Base-by-base conservation (phyloP, 2,888 invertebrate genomes). In the Operophtera brumata region DNA sequence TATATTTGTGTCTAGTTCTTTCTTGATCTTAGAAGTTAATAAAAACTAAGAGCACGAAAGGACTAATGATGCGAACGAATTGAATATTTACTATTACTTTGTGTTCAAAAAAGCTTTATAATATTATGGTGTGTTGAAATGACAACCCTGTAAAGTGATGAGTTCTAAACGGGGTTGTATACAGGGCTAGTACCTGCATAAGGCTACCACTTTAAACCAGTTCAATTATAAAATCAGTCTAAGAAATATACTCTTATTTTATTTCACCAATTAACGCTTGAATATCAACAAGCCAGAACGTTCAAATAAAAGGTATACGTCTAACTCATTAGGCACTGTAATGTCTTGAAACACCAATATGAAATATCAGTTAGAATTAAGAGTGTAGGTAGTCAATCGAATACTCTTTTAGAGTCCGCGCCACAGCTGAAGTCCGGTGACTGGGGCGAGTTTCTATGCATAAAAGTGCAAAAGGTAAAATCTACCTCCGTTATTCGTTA, bases 281-380 rank as follows among this genome's bases (percentile, higher is more conserved):
- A n/a, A 1, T 30, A 30, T 30, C 30, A 51, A 53, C 52, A 57
- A 66, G 47, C 40, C 59, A 48, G 39, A 66, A 71, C 67, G 68
- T 78, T 77, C 69, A 77, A 78, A 78, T 68, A 65, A 69, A 70
- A 61, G 60, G 75, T 80, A 79, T 80, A 81, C 81, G 77, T 78
- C 67, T 68, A 66, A 62, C 25, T 47, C 2, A 4, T 26, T 28
- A 39, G 28, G 28, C 43, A 39, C 12, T 26, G 6, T 37, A 14
- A 28, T 48, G 48, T 45, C 48, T 37, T 34, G 13, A 40, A 32
- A 44, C 37, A 39, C 13, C 12, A 28, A 9, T 43, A 34, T n/a
- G 30, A 30, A 35, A 43, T 40, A 25, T 26, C n/a, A 35, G 25
- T 14, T 66, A 64, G 49, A 61, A 59, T 55, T 62, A 65, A 57